Base-by-base conservation (phyloP, 2,888 invertebrate species). In the Eucera pruinosa region DNA sequence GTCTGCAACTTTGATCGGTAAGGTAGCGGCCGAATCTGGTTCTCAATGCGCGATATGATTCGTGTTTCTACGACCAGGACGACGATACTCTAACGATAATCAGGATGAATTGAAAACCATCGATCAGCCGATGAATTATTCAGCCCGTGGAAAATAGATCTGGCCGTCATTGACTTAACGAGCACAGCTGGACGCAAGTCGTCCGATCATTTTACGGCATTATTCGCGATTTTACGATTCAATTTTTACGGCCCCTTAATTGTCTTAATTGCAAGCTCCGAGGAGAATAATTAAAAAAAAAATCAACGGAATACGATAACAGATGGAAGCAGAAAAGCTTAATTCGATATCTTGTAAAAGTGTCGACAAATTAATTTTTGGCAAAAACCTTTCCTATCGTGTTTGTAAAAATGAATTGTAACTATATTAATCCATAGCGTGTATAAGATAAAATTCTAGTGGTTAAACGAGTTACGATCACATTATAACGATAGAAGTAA, bases 1-100 rank as follows among this genome's bases (percentile, higher is more conserved):
- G 50, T 50, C 60, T 64, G 62, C 25, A 13, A 62, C 57, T 50
- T 43, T 48, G 15, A 72, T 84, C 80, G 85, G 74, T 84, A 84
- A 84, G 69, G 68, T 62, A 85, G 85, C 39, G 67, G 47, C 58
- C 71, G 43, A 64, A 54, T 52, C 45, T 61, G 2, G 23, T 76
- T 72, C 18, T 45, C 48, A 54, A 55, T 66, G 48, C 66, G 66
- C 61, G 76, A 66, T 66, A 76, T 36, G 55, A 64, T 45, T 52
- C 25, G 41, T 6, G 2, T 45, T 4, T 15, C 50, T 9, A 15
- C 27, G 23, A 20, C 2, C 20, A 30, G 4, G 0, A 3, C n/a
- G 13, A 6, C 11, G 7, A 4, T 41, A 60, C 60, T 68, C 67
- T 20, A 2, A 30, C 60, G 50, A 68, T 66, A 66, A 66, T 18